Evolutionary conservation across 2,797 vertebrate genomes (phyloP).

Genomic region (Cephalopachus bancanus): DNA sequence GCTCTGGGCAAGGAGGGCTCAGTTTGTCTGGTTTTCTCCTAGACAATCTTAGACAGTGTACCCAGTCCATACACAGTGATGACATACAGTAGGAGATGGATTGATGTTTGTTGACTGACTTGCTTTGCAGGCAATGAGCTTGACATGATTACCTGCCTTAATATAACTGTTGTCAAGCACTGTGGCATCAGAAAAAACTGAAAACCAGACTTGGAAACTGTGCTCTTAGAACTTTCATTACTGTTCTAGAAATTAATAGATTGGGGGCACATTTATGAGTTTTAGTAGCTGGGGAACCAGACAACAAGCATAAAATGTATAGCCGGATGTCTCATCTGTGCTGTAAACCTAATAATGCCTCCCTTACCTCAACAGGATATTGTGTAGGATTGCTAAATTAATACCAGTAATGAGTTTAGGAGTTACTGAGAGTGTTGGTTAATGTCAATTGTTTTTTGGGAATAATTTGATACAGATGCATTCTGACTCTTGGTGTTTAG

Average conservation of each 20-base stretch:
- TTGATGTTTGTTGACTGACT: neutral
- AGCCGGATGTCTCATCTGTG: slow-evolving; percentile 6
- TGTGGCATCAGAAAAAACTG: neutral
- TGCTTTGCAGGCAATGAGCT: neutral
- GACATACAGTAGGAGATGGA: neutral
- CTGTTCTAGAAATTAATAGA: slow-evolving; percentile 5
- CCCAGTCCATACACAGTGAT: neutral
- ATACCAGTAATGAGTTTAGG: slow-evolving; percentile 54
- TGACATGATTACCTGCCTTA: neutral
- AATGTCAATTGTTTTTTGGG: neutral
- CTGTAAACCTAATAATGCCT: slow-evolving; percentile 34
- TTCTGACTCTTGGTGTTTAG: neutral
- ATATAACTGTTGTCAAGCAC: neutral
- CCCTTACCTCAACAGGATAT: neutral
- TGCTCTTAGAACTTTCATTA: neutral
- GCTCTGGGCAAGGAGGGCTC: neutral
- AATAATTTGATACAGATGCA: slow-evolving; percentile 46
- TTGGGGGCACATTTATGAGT: neutral
- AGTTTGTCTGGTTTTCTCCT: neutral
- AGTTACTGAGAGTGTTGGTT: neutral
- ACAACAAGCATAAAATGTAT: neutral
- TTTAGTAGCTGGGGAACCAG: neutral
- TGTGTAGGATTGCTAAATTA: slow-evolving; percentile 46
- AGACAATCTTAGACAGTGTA: neutral
- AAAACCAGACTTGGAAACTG: neutral